Percentiles rank a stretch among this genome's conserved stretches.
Evolutionary conservation across 2,113 vertebrate species (phyloP).

Genomic region (western clawed frog (Xenopus tropicalis)): DNA sequence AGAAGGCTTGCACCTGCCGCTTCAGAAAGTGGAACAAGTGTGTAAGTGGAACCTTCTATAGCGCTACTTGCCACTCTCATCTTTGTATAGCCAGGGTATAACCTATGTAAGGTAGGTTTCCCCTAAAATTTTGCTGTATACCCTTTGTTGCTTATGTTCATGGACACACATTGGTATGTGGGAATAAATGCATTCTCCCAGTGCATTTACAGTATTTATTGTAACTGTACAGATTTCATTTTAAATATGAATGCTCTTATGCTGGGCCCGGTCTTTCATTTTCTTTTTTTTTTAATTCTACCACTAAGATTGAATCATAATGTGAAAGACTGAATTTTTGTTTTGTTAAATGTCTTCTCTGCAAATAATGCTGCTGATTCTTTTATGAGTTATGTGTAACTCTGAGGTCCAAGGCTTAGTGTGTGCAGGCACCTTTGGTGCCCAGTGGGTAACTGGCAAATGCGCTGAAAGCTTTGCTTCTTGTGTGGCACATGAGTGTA

Average conservation of each 20-base stretch:
- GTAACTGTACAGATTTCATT: no score
- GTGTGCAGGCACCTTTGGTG: slow-evolving; percentile 39
- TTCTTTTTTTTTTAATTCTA: slow-evolving; percentile 61
- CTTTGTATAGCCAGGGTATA: neutral
- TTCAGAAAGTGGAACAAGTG: no score
- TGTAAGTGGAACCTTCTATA: no score
- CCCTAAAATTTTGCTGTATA: neutral
- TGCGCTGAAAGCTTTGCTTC: slow-evolving; percentile 75
- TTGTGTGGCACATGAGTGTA: slow-evolving; percentile 67
- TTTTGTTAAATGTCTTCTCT: slow-evolving; percentile 65
- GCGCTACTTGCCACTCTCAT: no score
- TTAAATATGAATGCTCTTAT: neutral
- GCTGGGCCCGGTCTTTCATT: neutral
- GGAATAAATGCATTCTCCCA: no score
- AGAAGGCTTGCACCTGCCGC: no score
- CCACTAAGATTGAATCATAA: slow-evolving; percentile 66
- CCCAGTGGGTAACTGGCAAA: slow-evolving; percentile 70
- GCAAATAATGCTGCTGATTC: slow-evolving; percentile 79
- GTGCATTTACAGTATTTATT: no score
- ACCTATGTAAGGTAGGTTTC: neutral
- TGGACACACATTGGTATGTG: no score
- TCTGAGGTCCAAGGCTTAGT: neutral
- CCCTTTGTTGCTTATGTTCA: no score
- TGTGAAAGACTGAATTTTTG: slow-evolving; percentile 66
- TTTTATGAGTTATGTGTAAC: slow-evolving; percentile 45